phyloP scores from a whole-genome alignment of 2,888 invertebrate species.

The Bedellia somnulentella region DNA sequence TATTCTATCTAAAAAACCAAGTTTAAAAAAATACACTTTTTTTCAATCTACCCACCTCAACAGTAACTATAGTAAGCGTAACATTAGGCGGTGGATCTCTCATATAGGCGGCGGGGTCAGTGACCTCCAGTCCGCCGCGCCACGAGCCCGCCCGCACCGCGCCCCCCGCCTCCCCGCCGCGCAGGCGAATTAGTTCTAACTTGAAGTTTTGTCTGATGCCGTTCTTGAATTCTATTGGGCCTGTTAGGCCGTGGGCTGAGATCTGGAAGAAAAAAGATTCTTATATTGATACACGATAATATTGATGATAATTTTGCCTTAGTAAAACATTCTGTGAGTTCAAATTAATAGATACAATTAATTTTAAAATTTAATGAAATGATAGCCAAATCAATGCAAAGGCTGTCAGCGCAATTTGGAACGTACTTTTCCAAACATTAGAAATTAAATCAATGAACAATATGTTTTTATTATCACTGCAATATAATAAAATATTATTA shows the following conservation, averaged over 20 bases:
- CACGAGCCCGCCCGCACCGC: conserved; percentile 82
- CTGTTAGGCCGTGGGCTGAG: conserved; percentile 83
- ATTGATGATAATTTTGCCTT: background rate
- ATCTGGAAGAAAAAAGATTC: conserved; percentile 52
- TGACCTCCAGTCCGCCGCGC: conserved; percentile 77
- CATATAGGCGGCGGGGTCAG: conserved; percentile 84
- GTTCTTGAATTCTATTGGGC: conserved; percentile 82
- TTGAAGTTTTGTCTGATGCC: conserved; percentile 83
- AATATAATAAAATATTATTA: no score
- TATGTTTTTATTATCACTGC: no score
- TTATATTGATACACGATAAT: background rate
- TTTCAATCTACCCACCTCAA: conserved; percentile 66
- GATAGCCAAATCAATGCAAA: no score
- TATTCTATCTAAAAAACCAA: background rate
- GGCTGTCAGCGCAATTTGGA: no score
- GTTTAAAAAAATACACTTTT: background rate
- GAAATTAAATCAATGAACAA: no score
- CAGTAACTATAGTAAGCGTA: conserved; percentile 86
- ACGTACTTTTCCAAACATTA: no score
- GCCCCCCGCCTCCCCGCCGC: conserved; percentile 65
- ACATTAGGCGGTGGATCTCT: conserved; percentile 82
- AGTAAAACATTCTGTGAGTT: no score
- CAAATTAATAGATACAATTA: conserved; percentile 4
- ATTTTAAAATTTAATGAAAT: no score
- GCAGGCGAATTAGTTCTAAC: conserved; percentile 80